Conservation (phyloP, 23 tunicate genomes). For the Halocynthia roretzi region DNA sequence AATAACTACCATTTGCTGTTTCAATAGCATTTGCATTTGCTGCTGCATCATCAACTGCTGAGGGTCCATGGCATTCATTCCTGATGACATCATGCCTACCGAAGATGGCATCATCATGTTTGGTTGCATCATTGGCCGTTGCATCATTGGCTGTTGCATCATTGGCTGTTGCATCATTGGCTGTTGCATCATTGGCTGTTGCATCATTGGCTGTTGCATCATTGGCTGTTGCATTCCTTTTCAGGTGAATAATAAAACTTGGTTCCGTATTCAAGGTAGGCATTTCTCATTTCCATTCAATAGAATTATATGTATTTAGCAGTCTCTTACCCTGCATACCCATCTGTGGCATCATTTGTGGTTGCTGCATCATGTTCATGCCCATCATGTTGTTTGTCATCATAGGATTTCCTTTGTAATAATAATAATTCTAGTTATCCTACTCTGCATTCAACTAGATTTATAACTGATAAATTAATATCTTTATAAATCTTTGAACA, state of each 20-base stretch:
- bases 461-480: neutral
- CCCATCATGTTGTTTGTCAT: neutral
- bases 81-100: conserved; percentile 2
- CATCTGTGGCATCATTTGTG: conserved; percentile 17
- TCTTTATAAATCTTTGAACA: neutral
- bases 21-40: conserved; percentile 1
- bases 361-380: conserved; percentile 25
- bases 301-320: too few relatives aligned
- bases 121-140: conserved; percentile 1
- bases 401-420: neutral
- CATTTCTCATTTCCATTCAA: neutral
- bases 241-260: too few relatives aligned
- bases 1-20: conserved; percentile 10
- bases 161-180: conserved; percentile 18
- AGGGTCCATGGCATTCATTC: conserved; percentile 3
- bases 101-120: conserved; percentile 6
- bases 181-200: conserved; percentile 17
- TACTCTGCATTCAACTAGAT: too few relatives aligned
- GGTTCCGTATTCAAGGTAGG: neutral
- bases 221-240: conserved; percentile 10
- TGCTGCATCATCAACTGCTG: conserved; percentile 11
- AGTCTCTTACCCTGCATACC: neutral
- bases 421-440: neutral
- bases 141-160: too few relatives aligned
- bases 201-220: conserved; percentile 22